phyloP scores from a whole-genome alignment of 2,888 invertebrate species.

The Cheilosia impressa region DNA sequence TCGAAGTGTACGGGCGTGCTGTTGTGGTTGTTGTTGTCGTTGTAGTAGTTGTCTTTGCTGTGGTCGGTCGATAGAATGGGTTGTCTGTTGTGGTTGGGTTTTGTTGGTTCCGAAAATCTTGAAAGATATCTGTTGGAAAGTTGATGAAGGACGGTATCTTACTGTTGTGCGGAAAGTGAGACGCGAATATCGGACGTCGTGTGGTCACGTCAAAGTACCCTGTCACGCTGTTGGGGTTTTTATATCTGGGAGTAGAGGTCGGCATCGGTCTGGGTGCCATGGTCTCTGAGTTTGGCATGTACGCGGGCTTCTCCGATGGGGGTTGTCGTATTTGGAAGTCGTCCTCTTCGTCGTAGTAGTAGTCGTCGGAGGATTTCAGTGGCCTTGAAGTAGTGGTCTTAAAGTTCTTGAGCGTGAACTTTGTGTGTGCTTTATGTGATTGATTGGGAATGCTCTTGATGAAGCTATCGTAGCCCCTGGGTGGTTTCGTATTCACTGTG shows the following conservation, averaged over 20 bases:
- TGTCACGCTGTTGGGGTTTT: constrained; percentile 78
- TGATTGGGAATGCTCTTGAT: constrained; percentile 80
- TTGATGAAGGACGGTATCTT: constrained; percentile 82
- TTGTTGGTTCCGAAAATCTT: constrained; percentile 81
- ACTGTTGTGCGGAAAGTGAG: constrained; percentile 77
- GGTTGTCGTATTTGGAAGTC: constrained; percentile 85
- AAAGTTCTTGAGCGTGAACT: constrained; percentile 40
- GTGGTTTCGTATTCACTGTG: constrained; percentile 62
- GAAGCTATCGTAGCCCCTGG: constrained; percentile 81
- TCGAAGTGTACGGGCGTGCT: constrained; percentile 81
- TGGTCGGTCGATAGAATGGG: constrained; percentile 56
- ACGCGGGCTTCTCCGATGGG: constrained; percentile 85
- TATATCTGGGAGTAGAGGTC: constrained; percentile 44
- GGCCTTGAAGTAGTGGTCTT: constrained; percentile 28
- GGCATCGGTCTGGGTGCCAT: constrained; percentile 82
- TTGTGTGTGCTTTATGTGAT: constrained; percentile 67
- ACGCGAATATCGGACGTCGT: constrained; percentile 78
- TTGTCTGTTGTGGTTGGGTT: constrained; percentile 64
- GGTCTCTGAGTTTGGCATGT: constrained; percentile 87
- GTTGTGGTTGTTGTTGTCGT: constrained; percentile 80
- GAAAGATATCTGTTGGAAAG: constrained; percentile 83
- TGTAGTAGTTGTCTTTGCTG: constrained; percentile 78
- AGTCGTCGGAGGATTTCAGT: constrained; percentile 67
- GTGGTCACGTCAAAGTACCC: constrained; percentile 80
- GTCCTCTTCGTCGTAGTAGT: constrained; percentile 81